Conservation (phyloP, 2,113 vertebrate genomes). For the Prionailurus bengalensis region DNA sequence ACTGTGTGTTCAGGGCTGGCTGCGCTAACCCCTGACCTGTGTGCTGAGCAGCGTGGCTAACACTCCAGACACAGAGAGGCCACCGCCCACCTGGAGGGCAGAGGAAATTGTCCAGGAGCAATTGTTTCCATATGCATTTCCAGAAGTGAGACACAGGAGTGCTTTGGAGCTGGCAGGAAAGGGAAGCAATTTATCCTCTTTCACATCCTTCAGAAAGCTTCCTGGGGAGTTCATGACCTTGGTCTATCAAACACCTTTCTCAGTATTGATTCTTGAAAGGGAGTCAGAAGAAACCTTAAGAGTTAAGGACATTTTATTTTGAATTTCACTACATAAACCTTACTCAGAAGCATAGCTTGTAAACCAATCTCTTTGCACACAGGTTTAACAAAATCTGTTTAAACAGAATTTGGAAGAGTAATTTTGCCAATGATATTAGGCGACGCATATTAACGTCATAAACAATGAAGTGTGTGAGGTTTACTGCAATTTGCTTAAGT, state of each 20-base stretch:
- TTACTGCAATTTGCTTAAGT: constrained; percentile 20
- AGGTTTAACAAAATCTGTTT: constrained; percentile 24
- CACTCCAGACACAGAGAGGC: background rate
- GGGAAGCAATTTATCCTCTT: constrained; percentile 80
- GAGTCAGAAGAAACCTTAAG: background rate
- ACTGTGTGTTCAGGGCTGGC: background rate
- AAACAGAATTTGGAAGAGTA: background rate
- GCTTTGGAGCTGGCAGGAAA: constrained; percentile 74
- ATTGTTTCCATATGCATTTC: constrained; percentile 80
- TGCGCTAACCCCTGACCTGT: constrained; percentile 40
- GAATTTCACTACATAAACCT: constrained; percentile 40
- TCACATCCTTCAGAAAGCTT: constrained; percentile 77
- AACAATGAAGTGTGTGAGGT: background rate
- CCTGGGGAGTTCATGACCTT: constrained; percentile 79
- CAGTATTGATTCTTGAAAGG: constrained; percentile 53
- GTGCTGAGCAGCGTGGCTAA: background rate
- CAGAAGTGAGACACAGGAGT: constrained; percentile 49
- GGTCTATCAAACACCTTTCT: constrained; percentile 69
- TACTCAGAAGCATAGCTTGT: background rate
- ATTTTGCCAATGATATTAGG: constrained; percentile 21
- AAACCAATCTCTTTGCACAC: background rate
- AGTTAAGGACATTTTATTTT: constrained; percentile 37
- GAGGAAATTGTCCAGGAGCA: constrained; percentile 68
- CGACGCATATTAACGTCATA: background rate
- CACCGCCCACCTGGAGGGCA: constrained; percentile 32